Conservation (phyloP, 1,140 invertebrate genomes). For the Magallana angulata region DNA sequence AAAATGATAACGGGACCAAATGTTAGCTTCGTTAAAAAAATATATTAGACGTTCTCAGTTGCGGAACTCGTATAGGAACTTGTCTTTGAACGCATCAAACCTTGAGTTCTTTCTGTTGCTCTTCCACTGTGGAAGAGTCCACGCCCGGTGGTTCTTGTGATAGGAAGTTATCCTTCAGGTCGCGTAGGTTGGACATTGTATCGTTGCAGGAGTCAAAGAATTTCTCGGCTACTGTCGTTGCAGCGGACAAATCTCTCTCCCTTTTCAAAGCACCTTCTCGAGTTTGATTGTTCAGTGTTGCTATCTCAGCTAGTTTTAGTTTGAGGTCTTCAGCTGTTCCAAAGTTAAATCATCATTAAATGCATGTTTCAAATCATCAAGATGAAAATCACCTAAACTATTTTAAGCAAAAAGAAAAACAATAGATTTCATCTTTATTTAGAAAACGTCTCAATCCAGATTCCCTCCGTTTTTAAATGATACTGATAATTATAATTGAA, state of each 20-base stretch:
- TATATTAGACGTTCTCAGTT: no score
- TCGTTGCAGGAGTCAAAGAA: slow-evolving; percentile 96
- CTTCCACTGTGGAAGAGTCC: slow-evolving; percentile 86
- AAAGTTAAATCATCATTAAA: background rate
- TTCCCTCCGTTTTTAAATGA: no score
- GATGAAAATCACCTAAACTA: background rate
- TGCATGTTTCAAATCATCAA: background rate
- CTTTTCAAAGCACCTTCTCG: slow-evolving; percentile 91
- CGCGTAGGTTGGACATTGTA: slow-evolving; percentile 93
- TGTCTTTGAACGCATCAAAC: slow-evolving; percentile 53
- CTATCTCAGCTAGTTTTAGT: slow-evolving; percentile 93
- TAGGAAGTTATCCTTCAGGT: slow-evolving; percentile 92
- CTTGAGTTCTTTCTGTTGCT: slow-evolving; percentile 94
- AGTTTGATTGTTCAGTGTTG: slow-evolving; percentile 94
- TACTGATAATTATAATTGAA: no score
- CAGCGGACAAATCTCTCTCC: slow-evolving; percentile 90
- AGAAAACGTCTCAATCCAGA: no score
- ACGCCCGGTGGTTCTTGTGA: slow-evolving; percentile 96
- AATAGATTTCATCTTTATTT: no score
- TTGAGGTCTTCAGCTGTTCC: slow-evolving; percentile 87
- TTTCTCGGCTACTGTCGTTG: slow-evolving; percentile 91
- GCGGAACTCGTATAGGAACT: no score
- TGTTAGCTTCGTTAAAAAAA: no score
- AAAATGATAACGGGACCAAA: background rate
- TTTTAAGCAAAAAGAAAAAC: no score